These are phyloP conservation scores for Ambastaia sidthimunki DNA, from an alignment of 2,797 vertebrate genomes.

Conservation along the genomic window DNA sequence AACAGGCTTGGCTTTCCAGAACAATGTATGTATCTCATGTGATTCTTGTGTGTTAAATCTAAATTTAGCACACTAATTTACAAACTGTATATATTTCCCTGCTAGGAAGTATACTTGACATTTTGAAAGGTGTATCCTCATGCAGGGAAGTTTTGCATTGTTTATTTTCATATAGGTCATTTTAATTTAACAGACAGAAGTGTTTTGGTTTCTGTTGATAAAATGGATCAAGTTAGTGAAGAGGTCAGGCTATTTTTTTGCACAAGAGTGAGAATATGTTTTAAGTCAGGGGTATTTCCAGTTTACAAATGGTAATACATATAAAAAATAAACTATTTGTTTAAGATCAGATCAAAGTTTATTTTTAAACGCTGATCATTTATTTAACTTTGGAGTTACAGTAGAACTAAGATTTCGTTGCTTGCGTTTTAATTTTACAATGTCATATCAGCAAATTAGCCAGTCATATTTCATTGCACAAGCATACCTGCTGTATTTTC, in stretches of 20 bases:
- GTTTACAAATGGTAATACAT: not conserved
- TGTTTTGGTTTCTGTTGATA: not conserved
- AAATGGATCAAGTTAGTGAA: not conserved
- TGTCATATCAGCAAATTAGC: slow-evolving; percentile 1
- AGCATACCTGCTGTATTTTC: not conserved
- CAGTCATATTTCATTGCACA: not conserved
- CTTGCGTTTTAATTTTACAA: not conserved
- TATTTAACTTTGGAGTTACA: not conserved
- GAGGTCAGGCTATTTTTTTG: not conserved
- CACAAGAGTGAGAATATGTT: not conserved
- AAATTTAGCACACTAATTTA: not conserved
- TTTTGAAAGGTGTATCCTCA: not conserved
- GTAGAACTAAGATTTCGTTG: not conserved
- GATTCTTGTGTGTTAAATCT: not conserved
- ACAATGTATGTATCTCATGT: not conserved
- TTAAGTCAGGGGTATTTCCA: too few relatives aligned
- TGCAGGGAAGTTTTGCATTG: not conserved
- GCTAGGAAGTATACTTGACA: not conserved
- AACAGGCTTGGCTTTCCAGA: slow-evolving; percentile 27
- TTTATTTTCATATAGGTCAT: not conserved
- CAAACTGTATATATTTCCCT: not conserved
- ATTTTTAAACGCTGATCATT: not conserved
- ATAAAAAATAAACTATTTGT: too few relatives aligned
- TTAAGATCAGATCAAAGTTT: not conserved
- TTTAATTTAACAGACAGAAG: slow-evolving; percentile 4